Evolutionary conservation across 2,797 vertebrate species (phyloP), one percentile per base, ranked within the genome.

Genomic region (Eutrigla gurnardus): DNA sequence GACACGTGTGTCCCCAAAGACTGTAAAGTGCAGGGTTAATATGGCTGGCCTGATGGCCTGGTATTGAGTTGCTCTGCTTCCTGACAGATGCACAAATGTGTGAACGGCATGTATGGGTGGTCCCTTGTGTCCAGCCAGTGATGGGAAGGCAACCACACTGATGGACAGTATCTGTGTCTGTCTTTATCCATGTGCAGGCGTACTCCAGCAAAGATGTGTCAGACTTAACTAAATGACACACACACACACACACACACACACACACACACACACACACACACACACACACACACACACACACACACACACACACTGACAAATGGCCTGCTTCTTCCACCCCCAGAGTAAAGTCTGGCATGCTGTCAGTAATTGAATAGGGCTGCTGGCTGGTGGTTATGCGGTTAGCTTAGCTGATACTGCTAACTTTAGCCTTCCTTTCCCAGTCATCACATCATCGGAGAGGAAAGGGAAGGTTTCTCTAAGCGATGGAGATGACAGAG

Each of bases 11-110:
- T 65, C 69, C 45, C 65, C 10, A 14, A 47, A 63, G 68, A 55
- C 39, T n/a, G 47, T 35, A 17, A 58, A 59, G 64, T 64, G 43
- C 43, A 17, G 52, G 54, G 59, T 72, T 75, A 67, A 65, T 61
- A 18, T 68, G 65, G 15, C 65, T 54, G 57, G 25, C 75, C 42
- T 11, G 39, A 61, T 68, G 75, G 55, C 75, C 75, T 59, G 3
- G 70, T 82, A 78, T 85, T 78, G 40, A 49, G 67, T 81, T 82
- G 67, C 82, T 73, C 37, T 65, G 39, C 70, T 78, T 80, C 78
- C 75, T 65, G 83, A 84, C 89, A 85, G 69, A 73, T 67, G 65
- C 63, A 74, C 65, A 80, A 65, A 77, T 66, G 65, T 84, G 66
- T 74, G 49, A 72, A 54, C 42, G 32, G 49, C 12, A 49, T 59